These are phyloP conservation scores for Phataginus tetradactyla DNA, from an alignment of 2,797 vertebrate species.

Conservation along the genomic window DNA sequence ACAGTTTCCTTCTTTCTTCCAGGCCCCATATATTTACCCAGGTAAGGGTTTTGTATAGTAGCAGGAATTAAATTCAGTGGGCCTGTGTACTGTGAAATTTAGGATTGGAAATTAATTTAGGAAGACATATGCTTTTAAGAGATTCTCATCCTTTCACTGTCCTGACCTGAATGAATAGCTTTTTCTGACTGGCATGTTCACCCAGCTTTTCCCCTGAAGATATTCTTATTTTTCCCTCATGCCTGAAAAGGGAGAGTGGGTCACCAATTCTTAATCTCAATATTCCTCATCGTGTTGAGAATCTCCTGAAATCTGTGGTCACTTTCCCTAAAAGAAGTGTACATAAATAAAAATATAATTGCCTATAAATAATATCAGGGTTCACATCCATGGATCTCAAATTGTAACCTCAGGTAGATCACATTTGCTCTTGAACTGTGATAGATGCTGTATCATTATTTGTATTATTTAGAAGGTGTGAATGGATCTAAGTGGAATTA, in stretches of 20 bases:
- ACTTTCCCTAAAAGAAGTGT: background rate
- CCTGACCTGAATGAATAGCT: background rate
- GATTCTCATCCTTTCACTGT: background rate
- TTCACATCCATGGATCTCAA: background rate
- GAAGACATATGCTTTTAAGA: slow-evolving; percentile 4
- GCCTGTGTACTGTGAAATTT: slow-evolving; percentile 41
- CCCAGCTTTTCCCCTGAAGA: background rate
- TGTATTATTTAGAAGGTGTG: background rate
- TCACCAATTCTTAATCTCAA: background rate
- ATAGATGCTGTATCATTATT: background rate
- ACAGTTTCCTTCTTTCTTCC: background rate
- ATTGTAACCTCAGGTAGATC: background rate
- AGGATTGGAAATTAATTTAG: slow-evolving; percentile 30
- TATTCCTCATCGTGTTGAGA: background rate
- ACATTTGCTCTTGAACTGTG: background rate
- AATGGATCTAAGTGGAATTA: background rate
- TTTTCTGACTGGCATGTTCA: background rate
- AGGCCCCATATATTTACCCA: background rate
- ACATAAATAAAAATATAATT: background rate
- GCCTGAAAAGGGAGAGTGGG: background rate
- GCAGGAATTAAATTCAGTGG: slow-evolving; percentile 10
- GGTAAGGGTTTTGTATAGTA: background rate
- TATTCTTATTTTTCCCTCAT: background rate
- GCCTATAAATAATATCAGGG: background rate
- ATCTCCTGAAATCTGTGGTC: background rate